Evolutionary conservation across 1,140 invertebrate species (phyloP), one percentile per base, ranked within the genome.

Genomic region (Heliothis subflexa): DNA sequence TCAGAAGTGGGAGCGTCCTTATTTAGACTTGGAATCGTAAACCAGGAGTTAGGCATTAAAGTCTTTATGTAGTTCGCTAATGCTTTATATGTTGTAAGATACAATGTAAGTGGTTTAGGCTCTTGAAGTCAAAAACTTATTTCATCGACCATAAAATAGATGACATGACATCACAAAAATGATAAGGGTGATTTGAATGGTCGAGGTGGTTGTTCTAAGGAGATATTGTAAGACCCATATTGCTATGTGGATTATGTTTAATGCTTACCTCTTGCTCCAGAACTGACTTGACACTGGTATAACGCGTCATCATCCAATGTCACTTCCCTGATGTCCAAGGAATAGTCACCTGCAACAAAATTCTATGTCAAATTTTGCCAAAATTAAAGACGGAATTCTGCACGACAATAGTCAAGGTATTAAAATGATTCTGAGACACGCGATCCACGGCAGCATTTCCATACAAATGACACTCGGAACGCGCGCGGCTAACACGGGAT

Each of bases 221-320:
- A 21, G 5, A 4, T 2, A 28, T 28, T 28, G 4, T 4, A 28
- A 28, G 4, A 28, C 2, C 28, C 4, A 28, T 2, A 28, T 28
- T 28, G 28, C 4, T 4, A 28, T 28, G 28, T 2, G 28, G 28
- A 28, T 28, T 28, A 28, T 28, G 4, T 28, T 25, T 47, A 61
- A 18, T 14, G 82, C 88, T 87, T 76, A 94, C 92, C 92, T 85
- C 82, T 89, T 5, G 89, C 84, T 68, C 92, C 92, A 0, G 92
- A 91, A 81, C 92, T 94, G 71, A 98, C 98, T 95, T 99, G 98
- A 89, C 98, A 99, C 92, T 98, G 97, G 91, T 98, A 99, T 78
- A 96, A 95, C 2, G 97, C 98, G 82, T 99, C 98, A 91, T 99
- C 98, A 86, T 98, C 98, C 80, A 99, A 93, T 88, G 97, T 97